These are phyloP conservation scores for Zingel zingel DNA, from an alignment of 2,113 vertebrate species.

Conservation along the genomic window DNA sequence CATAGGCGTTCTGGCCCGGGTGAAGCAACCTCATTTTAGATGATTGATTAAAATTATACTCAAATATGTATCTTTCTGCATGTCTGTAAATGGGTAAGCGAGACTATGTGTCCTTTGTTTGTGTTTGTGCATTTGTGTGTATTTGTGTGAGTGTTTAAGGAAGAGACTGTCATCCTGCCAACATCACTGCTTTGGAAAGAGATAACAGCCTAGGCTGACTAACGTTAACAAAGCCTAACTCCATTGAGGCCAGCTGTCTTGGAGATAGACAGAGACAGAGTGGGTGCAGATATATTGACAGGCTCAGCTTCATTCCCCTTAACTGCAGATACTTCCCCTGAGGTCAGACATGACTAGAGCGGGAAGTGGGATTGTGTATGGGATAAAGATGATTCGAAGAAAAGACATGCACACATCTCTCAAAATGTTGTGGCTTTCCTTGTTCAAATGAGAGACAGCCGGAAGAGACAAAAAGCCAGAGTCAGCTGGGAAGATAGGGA, in stretches of 20 bases:
- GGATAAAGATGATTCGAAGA: slow-evolving; percentile 44
- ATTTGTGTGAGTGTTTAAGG: slow-evolving; percentile 34
- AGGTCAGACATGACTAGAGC: slow-evolving; percentile 46
- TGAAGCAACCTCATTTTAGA: slow-evolving; percentile 64
- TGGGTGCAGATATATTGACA: slow-evolving; percentile 70
- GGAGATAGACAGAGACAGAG: slow-evolving; percentile 66
- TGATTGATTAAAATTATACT: slow-evolving; percentile 73
- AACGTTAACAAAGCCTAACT: slow-evolving; percentile 65
- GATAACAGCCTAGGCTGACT: slow-evolving; percentile 63
- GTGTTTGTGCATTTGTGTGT: slow-evolving; percentile 26
- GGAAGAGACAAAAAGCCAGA: slow-evolving; percentile 42
- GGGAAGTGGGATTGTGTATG: slow-evolving; percentile 27
- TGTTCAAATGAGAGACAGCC: slow-evolving; percentile 52
- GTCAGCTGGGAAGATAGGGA: slow-evolving; percentile 43
- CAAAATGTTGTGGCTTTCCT: slow-evolving; percentile 34
- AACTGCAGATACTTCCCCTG: slow-evolving; percentile 57
- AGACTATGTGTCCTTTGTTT: slow-evolving; percentile 45
- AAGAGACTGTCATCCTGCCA: slow-evolving; percentile 60
- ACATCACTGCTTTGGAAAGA: slow-evolving; percentile 43
- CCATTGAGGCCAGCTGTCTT: slow-evolving; percentile 61
- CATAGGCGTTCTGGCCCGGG: slow-evolving; percentile 57
- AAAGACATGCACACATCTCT: slow-evolving; percentile 38
- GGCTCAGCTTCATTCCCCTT: slow-evolving; percentile 51
- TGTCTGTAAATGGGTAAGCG: slow-evolving; percentile 40
- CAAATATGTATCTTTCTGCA: slow-evolving; percentile 65